A percentile compares a stretch with the other conserved stretches of the same genome.
Evolutionary conservation across 2,888 invertebrate genomes (phyloP).

Genomic region (Gandaritis pyraliata): DNA sequence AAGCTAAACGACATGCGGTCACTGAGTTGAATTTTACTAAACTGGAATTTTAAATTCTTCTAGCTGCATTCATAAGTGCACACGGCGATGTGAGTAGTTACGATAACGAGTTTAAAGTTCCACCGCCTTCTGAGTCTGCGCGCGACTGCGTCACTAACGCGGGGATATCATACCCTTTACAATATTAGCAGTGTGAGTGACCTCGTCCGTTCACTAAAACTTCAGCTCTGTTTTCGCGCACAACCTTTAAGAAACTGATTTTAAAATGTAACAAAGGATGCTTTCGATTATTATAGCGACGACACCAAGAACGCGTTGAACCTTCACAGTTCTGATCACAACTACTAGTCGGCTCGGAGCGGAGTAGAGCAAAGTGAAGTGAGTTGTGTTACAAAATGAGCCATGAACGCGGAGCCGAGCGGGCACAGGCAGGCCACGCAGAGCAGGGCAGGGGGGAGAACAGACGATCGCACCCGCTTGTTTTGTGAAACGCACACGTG

Average conservation of each 20-base stretch:
- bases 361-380: conserved; percentile 59
- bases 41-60: conserved; percentile 41
- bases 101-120: conserved; percentile 59
- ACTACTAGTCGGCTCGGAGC: conserved; percentile 55
- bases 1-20: conserved; percentile 22
- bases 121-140: conserved; percentile 62
- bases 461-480: conserved; percentile 44
- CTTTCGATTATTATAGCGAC: conserved; percentile 38
- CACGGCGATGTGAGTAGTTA: conserved; percentile 36
- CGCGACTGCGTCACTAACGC: conserved; percentile 55
- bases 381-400: conserved; percentile 65
- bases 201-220: conserved; percentile 68
- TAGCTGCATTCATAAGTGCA: conserved; percentile 47
- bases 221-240: conserved; percentile 52
- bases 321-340: conserved; percentile 64
- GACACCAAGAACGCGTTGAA: conserved; percentile 53
- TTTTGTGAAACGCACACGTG: conserved; percentile 63
- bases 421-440: conserved; percentile 43
- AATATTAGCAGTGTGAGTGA: conserved; percentile 45
- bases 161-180: conserved; percentile 37
- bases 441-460: conserved; percentile 24
- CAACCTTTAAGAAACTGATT: conserved; percentile 48
- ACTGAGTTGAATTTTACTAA: conserved; percentile 21
- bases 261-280: conserved; percentile 63
- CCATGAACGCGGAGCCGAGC: conserved; percentile 55